phyloP scores from a whole-genome alignment of 2,888 invertebrate species.

The Loripinus fragilis region DNA sequence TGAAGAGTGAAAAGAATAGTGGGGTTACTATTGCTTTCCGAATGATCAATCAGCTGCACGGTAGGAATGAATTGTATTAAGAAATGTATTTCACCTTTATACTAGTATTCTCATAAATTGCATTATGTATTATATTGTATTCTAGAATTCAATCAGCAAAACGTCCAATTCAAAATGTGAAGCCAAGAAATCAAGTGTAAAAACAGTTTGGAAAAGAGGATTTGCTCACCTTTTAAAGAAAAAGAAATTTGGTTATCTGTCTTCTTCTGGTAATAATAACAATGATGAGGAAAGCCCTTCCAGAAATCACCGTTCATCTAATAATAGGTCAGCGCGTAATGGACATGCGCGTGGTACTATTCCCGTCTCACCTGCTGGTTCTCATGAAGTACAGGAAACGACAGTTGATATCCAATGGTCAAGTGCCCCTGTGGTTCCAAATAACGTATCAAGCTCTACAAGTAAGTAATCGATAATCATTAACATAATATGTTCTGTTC shows the following conservation, averaged over 20 bases:
- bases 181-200: slow-evolving; percentile 62
- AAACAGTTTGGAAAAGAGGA: slow-evolving; percentile 75
- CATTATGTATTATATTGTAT: no score
- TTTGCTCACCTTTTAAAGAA: slow-evolving; percentile 77
- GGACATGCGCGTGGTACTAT: slow-evolving; percentile 56
- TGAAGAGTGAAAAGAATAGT: no score
- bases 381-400: slow-evolving; percentile 50
- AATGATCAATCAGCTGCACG: no score
- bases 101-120: no score
- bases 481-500: no score
- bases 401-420: slow-evolving; percentile 53
- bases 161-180: slow-evolving; percentile 61
- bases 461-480: slow-evolving; percentile 4
- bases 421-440: neutral
- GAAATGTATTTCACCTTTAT: no score
- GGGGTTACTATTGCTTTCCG: no score
- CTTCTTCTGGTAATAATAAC: slow-evolving; percentile 67
- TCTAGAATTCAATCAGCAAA: slow-evolving; percentile 67
- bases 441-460: neutral
- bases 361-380: slow-evolving; percentile 45
- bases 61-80: no score
- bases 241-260: slow-evolving; percentile 62
- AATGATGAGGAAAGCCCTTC: slow-evolving; percentile 70
- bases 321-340: slow-evolving; percentile 43
- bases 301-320: slow-evolving; percentile 65